A percentile compares a stretch with the other conserved stretches of the same genome.
Conservation (phyloP, 2,888 invertebrate genomes). For the Scaptomyza polygonia region DNA sequence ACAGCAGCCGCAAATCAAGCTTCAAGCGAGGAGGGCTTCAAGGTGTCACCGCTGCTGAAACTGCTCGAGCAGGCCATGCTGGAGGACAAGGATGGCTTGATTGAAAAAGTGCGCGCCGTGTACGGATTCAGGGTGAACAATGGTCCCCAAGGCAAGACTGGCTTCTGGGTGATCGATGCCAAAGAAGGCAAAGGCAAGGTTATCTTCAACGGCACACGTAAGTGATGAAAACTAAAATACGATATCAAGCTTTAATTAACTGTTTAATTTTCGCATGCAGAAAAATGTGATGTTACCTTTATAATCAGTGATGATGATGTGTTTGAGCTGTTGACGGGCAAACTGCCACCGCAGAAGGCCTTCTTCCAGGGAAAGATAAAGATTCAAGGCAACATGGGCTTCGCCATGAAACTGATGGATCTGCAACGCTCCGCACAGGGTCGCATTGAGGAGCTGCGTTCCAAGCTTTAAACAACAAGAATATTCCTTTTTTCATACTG, state of each 20-base stretch:
- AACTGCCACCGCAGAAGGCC: conserved; percentile 97
- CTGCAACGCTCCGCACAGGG: conserved; percentile 90
- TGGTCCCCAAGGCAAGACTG: conserved; percentile 89
- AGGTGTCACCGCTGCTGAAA: conserved; percentile 92
- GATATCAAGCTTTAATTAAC: conserved; percentile 9
- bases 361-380: conserved; percentile 98
- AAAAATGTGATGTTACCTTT: conserved; percentile 95
- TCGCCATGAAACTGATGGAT: conserved; percentile 96
- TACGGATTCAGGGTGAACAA: conserved; percentile 96
- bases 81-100: conserved; percentile 91
- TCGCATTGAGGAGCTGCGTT: conserved; percentile 89
- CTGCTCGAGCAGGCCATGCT: conserved; percentile 92
- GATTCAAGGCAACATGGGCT: conserved; percentile 97
- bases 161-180: conserved; percentile 96
- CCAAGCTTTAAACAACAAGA: conserved; percentile 88
- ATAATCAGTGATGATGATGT: conserved; percentile 95
- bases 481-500: conserved; percentile 15
- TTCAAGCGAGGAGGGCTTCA: conserved; percentile 87
- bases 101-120: conserved; percentile 93
- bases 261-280: conserved; percentile 77
- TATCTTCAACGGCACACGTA: conserved; percentile 88
- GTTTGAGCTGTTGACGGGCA: conserved; percentile 93
- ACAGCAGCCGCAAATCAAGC: conserved; percentile 71
- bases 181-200: conserved; percentile 95
- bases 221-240: conserved; percentile 7